phyloP scores from a whole-genome alignment of 1,140 invertebrate species.

The Drosophila arizonae region DNA sequence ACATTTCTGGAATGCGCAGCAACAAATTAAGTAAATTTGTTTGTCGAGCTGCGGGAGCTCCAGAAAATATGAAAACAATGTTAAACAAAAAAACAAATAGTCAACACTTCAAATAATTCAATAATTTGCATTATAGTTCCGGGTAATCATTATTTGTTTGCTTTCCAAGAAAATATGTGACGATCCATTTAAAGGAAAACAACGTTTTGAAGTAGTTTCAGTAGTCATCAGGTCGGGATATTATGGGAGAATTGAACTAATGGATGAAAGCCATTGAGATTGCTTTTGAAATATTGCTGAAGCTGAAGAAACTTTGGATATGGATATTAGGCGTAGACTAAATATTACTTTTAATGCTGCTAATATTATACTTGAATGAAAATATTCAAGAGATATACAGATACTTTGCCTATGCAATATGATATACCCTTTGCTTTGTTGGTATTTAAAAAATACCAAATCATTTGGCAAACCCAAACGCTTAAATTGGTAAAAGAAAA shows the following conservation, averaged over 20 bases:
- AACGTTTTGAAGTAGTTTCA: too few species aligned
- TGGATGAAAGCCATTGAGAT: too few species aligned
- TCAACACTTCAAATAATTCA: background rate
- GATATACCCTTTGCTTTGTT: background rate
- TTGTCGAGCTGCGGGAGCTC: background rate
- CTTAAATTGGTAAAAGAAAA: background rate
- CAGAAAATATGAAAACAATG: background rate
- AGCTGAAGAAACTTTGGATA: too few species aligned
- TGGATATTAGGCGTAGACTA: too few species aligned
- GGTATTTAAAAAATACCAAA: conserved; percentile 15
- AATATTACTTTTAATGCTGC: too few species aligned
- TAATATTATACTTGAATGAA: too few species aligned
- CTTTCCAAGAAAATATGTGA: too few species aligned
- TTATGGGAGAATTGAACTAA: too few species aligned
- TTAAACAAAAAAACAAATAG: conserved; percentile 12
- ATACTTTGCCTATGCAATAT: too few species aligned
- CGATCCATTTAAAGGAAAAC: too few species aligned
- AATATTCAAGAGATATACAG: background rate
- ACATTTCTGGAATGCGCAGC: conserved; percentile 1
- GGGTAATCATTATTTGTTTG: background rate
- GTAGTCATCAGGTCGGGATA: too few species aligned
- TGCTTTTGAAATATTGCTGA: too few species aligned
- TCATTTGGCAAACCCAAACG: background rate
- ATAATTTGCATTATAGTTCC: background rate
- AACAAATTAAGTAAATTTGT: conserved; percentile 22